Percentiles rank a stretch among this genome's conserved stretches.
Conservation (phyloP, 2,113 vertebrate genomes). For the Brachypodius melanocephalos region DNA sequence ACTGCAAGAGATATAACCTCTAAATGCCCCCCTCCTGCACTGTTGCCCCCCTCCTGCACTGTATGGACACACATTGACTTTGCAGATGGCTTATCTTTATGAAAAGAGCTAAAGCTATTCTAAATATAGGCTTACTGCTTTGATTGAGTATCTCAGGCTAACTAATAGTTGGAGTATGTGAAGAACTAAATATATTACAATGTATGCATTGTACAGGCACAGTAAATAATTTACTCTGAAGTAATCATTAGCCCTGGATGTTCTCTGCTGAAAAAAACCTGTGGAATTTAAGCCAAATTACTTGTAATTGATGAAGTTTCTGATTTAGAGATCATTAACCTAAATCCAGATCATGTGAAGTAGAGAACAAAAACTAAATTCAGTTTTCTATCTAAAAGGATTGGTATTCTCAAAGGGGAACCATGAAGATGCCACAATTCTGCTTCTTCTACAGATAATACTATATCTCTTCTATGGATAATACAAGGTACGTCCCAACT, state of each 20-base stretch:
- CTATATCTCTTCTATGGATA: not conserved
- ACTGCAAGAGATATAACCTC: not conserved
- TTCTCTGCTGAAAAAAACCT: not conserved
- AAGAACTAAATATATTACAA: not conserved
- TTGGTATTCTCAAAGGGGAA: not conserved
- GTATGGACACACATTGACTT: not conserved
- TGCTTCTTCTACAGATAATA: not conserved
- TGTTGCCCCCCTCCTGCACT: fast-evolving
- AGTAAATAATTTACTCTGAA: not conserved
- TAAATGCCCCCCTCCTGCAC: not conserved
- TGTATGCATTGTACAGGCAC: not conserved
- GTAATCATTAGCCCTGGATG: not conserved
- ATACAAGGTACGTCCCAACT: not conserved
- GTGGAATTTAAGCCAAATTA: not conserved
- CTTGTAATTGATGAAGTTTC: not conserved
- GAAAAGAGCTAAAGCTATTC: not conserved
- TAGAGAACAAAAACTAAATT: not conserved
- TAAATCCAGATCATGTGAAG: not conserved
- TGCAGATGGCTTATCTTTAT: not conserved
- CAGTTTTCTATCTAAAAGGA: not conserved
- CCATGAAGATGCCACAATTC: not conserved
- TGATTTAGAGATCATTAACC: not conserved
- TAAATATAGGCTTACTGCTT: not conserved
- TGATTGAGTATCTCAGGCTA: not conserved
- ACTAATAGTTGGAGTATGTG: not conserved